phyloP scores from a whole-genome alignment of 2,113 vertebrate species.

The Clupea harengus region DNA sequence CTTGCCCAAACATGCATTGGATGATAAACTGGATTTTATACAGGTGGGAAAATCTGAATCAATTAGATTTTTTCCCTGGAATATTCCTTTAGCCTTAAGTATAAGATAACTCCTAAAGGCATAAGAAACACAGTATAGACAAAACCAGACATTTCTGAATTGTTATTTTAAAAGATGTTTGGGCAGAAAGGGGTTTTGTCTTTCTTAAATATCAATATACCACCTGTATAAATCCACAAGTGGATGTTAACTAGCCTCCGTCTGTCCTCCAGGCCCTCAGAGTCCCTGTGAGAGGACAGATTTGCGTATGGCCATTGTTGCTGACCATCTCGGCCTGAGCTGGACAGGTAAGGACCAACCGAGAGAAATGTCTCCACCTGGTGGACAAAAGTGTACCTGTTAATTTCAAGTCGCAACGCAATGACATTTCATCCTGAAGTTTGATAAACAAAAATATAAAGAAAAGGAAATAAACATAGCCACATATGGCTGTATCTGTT shows the following conservation, averaged over 20 bases:
- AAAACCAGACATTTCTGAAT: background rate
- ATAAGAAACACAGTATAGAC: background rate
- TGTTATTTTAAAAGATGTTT: conserved; percentile 29
- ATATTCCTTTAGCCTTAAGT: background rate
- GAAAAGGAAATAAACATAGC: background rate
- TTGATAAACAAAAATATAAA: background rate
- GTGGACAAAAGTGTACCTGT: conserved; percentile 21
- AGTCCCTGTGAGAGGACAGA: conserved; percentile 98
- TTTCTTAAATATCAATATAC: conserved; percentile 38
- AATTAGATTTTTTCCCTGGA: background rate
- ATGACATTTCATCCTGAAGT: background rate
- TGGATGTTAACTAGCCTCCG: conserved; percentile 25
- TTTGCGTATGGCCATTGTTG: conserved; percentile 98
- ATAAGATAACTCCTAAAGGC: background rate
- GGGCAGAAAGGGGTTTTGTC: conserved; percentile 61
- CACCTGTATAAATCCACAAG: background rate
- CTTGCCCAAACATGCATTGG: background rate
- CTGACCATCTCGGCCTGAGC: conserved; percentile 97
- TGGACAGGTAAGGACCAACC: conserved; percentile 88
- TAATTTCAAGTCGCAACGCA: background rate
- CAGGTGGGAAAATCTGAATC: background rate
- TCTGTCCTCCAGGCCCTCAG: conserved; percentile 92
- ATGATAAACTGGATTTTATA: conserved; percentile 2
- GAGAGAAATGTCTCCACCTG: conserved; percentile 19
- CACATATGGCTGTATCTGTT: background rate